Conservation (phyloP, 2,888 invertebrate genomes). For the Isoperla grammatica region DNA sequence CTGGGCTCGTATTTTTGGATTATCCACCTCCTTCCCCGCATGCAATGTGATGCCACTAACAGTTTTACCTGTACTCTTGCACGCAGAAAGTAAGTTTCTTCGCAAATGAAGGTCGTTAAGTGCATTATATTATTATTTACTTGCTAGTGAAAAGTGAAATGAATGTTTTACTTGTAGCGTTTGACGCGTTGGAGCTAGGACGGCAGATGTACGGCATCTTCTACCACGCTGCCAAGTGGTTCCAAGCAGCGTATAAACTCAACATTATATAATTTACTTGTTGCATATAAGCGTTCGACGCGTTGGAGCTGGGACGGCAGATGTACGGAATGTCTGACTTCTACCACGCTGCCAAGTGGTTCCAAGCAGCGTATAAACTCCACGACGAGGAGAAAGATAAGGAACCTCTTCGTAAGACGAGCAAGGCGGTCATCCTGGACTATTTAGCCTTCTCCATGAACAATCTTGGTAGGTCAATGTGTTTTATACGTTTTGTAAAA, state of each 20-base stretch:
- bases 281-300: not conserved
- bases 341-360: not conserved
- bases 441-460: not conserved
- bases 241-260: not conserved
- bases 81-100: too few species aligned
- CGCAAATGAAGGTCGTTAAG: too few species aligned
- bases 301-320: not conserved
- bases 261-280: not conserved
- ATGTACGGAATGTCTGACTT: not conserved
- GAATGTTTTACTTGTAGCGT: not conserved
- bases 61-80: too few species aligned
- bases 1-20: too few species aligned
- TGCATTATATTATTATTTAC: too few species aligned
- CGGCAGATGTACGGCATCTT: not conserved
- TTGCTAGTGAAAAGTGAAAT: too few species aligned
- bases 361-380: not conserved
- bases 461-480: not conserved
- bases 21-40: too few species aligned
- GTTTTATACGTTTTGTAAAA: too few species aligned
- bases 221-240: conserved; percentile 1
- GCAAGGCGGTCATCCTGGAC: not conserved
- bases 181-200: not conserved
- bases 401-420: not conserved
- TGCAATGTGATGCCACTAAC: too few species aligned
- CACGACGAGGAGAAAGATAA: not conserved